A percentile compares a stretch with the other conserved stretches of the same genome.
These are phyloP conservation scores for Ormyrus pomaceus DNA, from an alignment of 2,888 invertebrate genomes.

Conservation along the genomic window DNA sequence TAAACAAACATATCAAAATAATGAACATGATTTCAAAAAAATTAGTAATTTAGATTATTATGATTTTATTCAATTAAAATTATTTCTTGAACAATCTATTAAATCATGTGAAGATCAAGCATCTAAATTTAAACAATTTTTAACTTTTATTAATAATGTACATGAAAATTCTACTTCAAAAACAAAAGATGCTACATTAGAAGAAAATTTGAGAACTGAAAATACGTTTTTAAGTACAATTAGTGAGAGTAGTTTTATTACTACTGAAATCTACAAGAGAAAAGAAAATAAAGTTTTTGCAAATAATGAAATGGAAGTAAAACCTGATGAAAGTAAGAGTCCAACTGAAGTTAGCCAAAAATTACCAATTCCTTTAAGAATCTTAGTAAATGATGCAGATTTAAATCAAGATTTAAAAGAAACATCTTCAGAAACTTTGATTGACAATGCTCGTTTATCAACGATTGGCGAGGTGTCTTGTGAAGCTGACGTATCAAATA, in stretches of 20 bases:
- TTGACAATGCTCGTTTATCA: slow-evolving; percentile 47
- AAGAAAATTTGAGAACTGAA: slow-evolving; percentile 1
- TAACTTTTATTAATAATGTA: slow-evolving; percentile 42
- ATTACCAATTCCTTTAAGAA: slow-evolving; percentile 20
- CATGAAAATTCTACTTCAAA: slow-evolving; percentile 1
- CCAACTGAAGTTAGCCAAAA: slow-evolving; percentile 3
- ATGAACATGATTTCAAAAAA: slow-evolving; percentile 32
- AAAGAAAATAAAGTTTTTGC: neutral
- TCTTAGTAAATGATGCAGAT: slow-evolving; percentile 22
- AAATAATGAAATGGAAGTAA: neutral
- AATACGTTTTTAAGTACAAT: neutral
- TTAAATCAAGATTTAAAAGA: slow-evolving; percentile 36
- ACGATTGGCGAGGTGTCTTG: slow-evolving; percentile 56
- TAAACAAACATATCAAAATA: slow-evolving; percentile 1
- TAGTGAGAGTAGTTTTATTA: neutral
- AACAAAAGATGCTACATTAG: neutral
- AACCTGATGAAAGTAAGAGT: neutral
- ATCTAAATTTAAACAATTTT: slow-evolving; percentile 35
- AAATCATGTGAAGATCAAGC: slow-evolving; percentile 42
- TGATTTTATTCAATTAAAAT: slow-evolving; percentile 29
- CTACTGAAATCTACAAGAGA: slow-evolving; percentile 2
- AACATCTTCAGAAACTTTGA: slow-evolving; percentile 16
- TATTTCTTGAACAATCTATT: slow-evolving; percentile 49
- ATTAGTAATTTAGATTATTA: slow-evolving; percentile 19
- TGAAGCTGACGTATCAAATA: slow-evolving; percentile 45